phyloP scores from a whole-genome alignment of 2,113 vertebrate species.

The Sapajus apella region DNA sequence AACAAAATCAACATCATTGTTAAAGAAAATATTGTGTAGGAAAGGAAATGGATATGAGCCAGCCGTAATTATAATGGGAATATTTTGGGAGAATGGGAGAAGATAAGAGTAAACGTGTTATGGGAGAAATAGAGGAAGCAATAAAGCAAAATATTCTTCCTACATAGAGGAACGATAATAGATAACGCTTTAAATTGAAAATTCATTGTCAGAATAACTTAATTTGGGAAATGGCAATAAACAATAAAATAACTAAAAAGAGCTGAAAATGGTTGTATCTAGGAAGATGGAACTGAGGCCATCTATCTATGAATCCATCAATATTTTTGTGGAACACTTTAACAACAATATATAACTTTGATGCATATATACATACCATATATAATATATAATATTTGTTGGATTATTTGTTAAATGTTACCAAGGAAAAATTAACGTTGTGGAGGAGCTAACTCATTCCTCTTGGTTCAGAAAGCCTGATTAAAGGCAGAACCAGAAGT shows the following conservation, averaged over 20 bases:
- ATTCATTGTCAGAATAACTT: background rate
- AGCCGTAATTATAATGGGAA: background rate
- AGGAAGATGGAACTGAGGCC: background rate
- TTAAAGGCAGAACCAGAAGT: background rate
- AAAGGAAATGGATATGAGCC: background rate
- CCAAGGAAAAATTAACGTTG: background rate
- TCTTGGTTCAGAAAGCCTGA: background rate
- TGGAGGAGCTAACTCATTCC: background rate
- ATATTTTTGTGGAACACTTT: background rate
- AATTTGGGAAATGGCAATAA: background rate
- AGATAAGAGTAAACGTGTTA: background rate
- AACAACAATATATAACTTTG: background rate
- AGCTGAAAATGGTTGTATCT: background rate
- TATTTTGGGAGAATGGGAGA: background rate
- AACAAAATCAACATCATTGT: background rate
- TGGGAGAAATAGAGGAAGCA: background rate
- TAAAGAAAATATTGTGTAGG: background rate
- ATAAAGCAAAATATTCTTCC: background rate
- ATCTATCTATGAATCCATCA: background rate
- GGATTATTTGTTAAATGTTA: background rate
- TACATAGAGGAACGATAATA: background rate
- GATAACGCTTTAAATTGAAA: background rate
- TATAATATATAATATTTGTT: background rate
- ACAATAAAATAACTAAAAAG: background rate
- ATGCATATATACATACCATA: background rate